These are phyloP conservation scores for Stylophora pistillata DNA, from an alignment of 64 coral and sea anemone genomes.

Conservation along the genomic window DNA sequence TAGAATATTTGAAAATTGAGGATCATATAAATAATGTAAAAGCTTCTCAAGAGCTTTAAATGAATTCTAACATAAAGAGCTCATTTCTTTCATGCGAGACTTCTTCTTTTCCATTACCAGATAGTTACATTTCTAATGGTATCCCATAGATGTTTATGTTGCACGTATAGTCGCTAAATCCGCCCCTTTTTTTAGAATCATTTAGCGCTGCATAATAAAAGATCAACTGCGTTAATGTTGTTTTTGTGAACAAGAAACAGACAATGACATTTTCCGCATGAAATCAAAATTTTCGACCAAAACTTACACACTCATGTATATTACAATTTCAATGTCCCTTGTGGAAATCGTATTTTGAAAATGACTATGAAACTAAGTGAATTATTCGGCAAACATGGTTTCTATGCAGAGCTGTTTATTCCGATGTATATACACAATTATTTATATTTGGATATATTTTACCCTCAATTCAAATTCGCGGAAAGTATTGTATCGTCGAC, in stretches of 20 bases:
- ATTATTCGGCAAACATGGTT: background rate
- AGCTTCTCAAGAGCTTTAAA: background rate
- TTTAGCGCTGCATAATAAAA: constrained; percentile 7
- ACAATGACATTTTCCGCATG: background rate
- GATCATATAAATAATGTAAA: background rate
- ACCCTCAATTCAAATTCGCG: background rate
- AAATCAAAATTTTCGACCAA: background rate
- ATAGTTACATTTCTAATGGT: background rate
- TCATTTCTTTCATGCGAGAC: background rate
- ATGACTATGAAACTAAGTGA: background rate
- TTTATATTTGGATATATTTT: background rate
- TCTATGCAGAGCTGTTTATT: background rate
- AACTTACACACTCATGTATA: background rate
- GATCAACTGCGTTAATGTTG: background rate
- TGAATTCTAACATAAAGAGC: background rate
- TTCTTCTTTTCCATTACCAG: background rate
- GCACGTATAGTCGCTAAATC: background rate
- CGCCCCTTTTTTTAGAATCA: background rate
- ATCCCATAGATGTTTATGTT: background rate
- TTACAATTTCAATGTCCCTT: background rate
- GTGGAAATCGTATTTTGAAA: background rate
- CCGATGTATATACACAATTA: background rate
- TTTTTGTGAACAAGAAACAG: background rate
- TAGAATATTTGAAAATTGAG: background rate
- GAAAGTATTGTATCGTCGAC: too few species aligned